Evolutionary conservation across 2,797 vertebrate species (phyloP).

Genomic region (Centroberyx gerrardi): DNA sequence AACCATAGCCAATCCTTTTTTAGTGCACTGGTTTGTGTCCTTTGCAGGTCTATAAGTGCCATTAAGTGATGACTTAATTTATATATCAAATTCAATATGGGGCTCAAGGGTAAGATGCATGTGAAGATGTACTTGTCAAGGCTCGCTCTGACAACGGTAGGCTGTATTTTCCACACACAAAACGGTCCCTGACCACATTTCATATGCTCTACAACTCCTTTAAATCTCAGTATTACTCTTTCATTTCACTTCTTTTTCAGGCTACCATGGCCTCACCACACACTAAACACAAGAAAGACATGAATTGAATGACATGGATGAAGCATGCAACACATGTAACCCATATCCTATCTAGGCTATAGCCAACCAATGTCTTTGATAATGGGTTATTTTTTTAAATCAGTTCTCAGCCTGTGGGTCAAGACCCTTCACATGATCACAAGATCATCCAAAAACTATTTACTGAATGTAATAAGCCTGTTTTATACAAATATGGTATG

Average conservation of each 20-base stretch:
- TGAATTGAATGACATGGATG: neutral
- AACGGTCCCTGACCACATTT: too few species aligned
- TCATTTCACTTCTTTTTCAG: slow-evolving; percentile 1
- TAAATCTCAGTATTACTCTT: neutral
- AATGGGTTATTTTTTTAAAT: neutral
- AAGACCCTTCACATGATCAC: neutral
- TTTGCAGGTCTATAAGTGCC: too few species aligned
- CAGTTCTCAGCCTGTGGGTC: neutral
- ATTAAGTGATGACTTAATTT: too few species aligned
- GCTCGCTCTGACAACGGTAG: too few species aligned
- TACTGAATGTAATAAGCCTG: neutral
- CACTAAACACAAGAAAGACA: slow-evolving; percentile 1
- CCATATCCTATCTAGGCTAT: neutral
- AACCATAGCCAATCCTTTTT: too few species aligned
- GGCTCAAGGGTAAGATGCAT: too few species aligned
- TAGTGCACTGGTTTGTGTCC: too few species aligned
- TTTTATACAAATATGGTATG: neutral
- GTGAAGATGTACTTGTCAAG: too few species aligned
- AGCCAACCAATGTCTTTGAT: neutral
- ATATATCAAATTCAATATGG: too few species aligned
- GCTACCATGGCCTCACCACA: slow-evolving; percentile 1
- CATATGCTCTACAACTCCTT: too few species aligned
- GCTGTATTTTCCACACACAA: too few species aligned
- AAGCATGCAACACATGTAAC: neutral
- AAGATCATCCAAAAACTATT: neutral